Conservation (phyloP, 2,797 vertebrate genomes). For the Malurus splendens region DNA sequence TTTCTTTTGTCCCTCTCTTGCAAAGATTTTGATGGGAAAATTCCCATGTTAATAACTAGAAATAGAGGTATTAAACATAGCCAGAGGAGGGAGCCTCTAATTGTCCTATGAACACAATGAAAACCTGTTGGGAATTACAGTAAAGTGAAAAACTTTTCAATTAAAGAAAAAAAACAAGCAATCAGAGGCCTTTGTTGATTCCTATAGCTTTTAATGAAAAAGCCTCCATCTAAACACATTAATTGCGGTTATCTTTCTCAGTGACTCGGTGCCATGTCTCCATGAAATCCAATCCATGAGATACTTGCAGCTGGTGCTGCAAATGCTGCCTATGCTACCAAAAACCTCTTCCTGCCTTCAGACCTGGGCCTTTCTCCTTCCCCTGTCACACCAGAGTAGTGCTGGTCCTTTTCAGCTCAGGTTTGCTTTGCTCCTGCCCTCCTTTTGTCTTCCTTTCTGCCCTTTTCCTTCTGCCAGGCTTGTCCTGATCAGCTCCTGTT, state of each 20-base stretch:
- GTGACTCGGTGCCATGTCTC: not conserved
- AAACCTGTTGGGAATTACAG: constrained; percentile 8
- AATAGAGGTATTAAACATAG: not conserved
- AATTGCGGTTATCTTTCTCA: not conserved
- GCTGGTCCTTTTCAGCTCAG: not conserved
- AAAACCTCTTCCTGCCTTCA: not conserved
- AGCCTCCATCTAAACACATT: not conserved
- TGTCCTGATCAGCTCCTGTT: not conserved
- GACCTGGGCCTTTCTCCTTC: fast-evolving
- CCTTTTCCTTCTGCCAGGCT: not conserved
- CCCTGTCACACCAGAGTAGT: not conserved
- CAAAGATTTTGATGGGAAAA: constrained; percentile 6
- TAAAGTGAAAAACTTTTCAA: constrained; percentile 1
- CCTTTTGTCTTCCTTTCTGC: not conserved
- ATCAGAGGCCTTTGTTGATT: not conserved
- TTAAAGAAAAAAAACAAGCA: not conserved
- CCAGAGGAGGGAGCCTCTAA: not conserved
- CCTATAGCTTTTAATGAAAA: not conserved
- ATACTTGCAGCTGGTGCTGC: not conserved
- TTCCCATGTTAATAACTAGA: not conserved
- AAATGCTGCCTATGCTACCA: not conserved
- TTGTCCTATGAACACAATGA: not conserved
- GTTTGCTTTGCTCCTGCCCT: not conserved
- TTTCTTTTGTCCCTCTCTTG: not conserved
- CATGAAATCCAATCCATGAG: not conserved